Percentiles rank a stretch among this genome's conserved stretches.
phyloP scores from a whole-genome alignment of 2,797 vertebrate genomes.

The Threskiornis aethiopicus region DNA sequence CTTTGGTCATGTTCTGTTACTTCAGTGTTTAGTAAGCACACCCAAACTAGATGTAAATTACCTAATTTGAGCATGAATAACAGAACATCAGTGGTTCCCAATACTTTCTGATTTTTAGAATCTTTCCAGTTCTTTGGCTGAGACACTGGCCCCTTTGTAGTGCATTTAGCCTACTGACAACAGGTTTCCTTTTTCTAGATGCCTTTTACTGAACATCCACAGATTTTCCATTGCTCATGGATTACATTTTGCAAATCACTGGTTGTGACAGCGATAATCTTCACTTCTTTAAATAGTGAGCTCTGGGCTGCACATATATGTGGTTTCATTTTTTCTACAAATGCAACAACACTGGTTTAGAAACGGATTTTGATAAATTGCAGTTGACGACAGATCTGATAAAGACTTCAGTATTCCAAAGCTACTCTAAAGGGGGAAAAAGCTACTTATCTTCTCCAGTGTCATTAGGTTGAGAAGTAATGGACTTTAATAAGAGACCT shows the following conservation, averaged over 20 bases:
- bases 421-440: not conserved
- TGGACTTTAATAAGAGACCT: not conserved
- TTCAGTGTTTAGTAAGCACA: not conserved
- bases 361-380: not conserved
- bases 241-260: not conserved
- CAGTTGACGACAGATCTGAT: not conserved
- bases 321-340: not conserved
- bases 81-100: not conserved
- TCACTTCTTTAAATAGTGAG: not conserved
- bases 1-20: not conserved
- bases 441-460: not conserved
- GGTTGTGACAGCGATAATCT: not conserved
- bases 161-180: not conserved
- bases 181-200: not conserved
- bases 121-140: not conserved
- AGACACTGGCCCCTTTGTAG: not conserved
- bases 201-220: not conserved
- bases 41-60: not conserved
- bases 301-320: not conserved
- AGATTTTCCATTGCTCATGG: not conserved
- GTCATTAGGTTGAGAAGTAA: not conserved
- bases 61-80: not conserved
- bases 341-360: not conserved
- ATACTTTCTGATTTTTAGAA: not conserved
- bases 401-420: not conserved